Evolutionary conservation across 1,140 invertebrate genomes (phyloP), one percentile per base, ranked within the genome.

Genomic region (Drosophila rufa): DNA sequence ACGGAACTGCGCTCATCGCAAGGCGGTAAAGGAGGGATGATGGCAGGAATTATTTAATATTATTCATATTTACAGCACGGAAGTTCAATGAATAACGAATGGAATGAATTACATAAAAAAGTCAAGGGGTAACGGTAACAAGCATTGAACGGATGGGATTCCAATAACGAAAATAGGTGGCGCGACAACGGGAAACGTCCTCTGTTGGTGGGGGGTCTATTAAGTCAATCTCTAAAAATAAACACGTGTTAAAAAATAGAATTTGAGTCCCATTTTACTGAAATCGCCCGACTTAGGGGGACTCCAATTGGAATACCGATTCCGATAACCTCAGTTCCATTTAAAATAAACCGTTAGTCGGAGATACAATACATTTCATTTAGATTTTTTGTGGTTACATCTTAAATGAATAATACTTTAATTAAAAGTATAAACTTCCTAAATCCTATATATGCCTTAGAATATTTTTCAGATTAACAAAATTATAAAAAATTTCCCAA

Each of bases 1-100:
- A 33, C 58, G 17, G 19, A 61, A 36, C 59, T 33, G 46, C 59
- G 59, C 59, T 61, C 19, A 60, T 43, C 62, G 40, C 27, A 43
- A 17, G n/a, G 17, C 30, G 19, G 22, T 17, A 3, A 15, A 22
- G 42, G 22, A 64, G 64, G 62, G 62, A 66, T 66, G 62, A 66
- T 62, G 38, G 33, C 42, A 64, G 33, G 25, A 36, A 38, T 66
- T 64, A 66, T 66, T 66, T 62, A 66, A 66, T 66, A 47, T 66
- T 64, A 66, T 66, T 66, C 64, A 66, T 66, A 66, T 62, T 64
- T 62, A 66, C 57, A 60, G 62, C 56, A 12, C 61, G 40, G 62
- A 27, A 36, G 42, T 33, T 56, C 36, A 56, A 64, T 47, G 64
- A 62, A 64, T 47, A 46, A 38, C 42, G 30, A 47, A 66, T 62